These are phyloP conservation scores for Arizona elegans DNA, from an alignment of 2,113 vertebrate genomes.

Conservation along the genomic window DNA sequence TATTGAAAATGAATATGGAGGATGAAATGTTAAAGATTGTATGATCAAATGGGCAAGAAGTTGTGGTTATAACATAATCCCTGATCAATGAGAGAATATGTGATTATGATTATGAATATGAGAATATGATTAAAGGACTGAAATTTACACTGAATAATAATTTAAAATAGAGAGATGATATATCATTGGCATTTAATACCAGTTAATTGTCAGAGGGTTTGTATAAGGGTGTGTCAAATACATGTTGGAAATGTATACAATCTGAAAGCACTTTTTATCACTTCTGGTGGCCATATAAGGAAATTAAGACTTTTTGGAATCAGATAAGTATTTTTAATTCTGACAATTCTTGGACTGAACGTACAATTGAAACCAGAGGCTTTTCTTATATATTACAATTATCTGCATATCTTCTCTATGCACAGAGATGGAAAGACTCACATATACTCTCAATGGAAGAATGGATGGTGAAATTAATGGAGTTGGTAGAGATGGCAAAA, in stretches of 20 bases:
- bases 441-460: no score
- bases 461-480: no score
- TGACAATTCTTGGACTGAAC: background rate
- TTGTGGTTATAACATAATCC: background rate
- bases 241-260: background rate
- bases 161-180: background rate
- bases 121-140: background rate
- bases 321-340: background rate
- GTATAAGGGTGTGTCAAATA: background rate
- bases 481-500: no score
- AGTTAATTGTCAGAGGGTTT: background rate
- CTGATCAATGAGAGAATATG: background rate
- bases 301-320: background rate
- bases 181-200: background rate
- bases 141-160: background rate
- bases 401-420: background rate
- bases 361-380: background rate
- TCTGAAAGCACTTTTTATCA: background rate
- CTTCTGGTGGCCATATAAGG: background rate
- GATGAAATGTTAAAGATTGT: background rate
- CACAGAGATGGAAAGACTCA: background rate
- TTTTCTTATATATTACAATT: background rate
- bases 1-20: background rate
- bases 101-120: no score
- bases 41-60: background rate